Evolutionary conservation across 2,113 vertebrate species (phyloP), one percentile per base, ranked within the genome.

Genomic region (Stigmatopora argus): DNA sequence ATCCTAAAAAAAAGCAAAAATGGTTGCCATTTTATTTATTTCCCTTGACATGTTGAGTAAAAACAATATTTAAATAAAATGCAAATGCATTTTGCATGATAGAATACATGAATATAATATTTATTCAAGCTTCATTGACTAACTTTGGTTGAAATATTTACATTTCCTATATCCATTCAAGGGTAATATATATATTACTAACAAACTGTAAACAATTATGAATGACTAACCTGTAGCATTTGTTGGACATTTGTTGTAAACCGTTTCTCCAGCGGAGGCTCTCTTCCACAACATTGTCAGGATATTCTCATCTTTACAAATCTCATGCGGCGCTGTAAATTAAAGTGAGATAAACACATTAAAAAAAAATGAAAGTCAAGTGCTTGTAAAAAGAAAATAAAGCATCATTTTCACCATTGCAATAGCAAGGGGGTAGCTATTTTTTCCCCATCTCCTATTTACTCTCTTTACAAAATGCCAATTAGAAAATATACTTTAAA

Each of bases 181-280:
- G 45, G 11, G 8, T 13, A 12, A 46, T 46, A 13, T 13, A 46
- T 11, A 46, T 46, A 46, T 46, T 3, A 17, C 46, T 15, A 5
- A 17, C 46, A 47, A 47, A 55, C n/a, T 55, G 8, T 38, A 17
- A 5, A 63, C 18, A 14, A 63, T 5, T 5, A n/a, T 12, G 51
- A 34, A 38, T 10, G 14, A 81, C 89, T 92, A 81, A 98, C 96
- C 96, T 66, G 96, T 97, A 85, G 96, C 93, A 0, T 98, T 97
- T 77, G 96, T 93, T 74, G 97, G 96, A 85, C 97, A 99, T 73
- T 98, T 99, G 89, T 96, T 98, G 89, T 98, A 99, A 86, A 97
- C 93, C 6, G 93, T 92, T 82, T 98, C 97, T 53, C 97, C 97
- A 0, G 94, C 96, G 0, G 96, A 94, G 0, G 95, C 93, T 80